These are phyloP conservation scores for Muscina levida DNA, from an alignment of 2,888 invertebrate species.

Conservation along the genomic window DNA sequence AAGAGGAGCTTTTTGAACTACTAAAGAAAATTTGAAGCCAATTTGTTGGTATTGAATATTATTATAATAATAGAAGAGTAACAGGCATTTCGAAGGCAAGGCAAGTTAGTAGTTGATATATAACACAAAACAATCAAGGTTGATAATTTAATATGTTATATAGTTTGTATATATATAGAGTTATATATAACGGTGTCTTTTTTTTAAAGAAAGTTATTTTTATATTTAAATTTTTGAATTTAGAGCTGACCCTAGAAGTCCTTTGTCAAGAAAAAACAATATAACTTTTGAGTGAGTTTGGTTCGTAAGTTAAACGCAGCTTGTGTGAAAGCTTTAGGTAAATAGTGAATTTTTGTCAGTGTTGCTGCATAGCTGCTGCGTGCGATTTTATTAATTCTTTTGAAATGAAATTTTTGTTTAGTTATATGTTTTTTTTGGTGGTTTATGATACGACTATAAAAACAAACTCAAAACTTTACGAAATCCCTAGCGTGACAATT, in stretches of 20 bases:
- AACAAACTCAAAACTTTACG: slow-evolving; percentile 21
- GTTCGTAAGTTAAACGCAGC: slow-evolving; percentile 54
- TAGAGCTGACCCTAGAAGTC: slow-evolving; percentile 19
- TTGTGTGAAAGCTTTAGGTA: slow-evolving; percentile 50
- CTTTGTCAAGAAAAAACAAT: not conserved
- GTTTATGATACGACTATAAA: slow-evolving; percentile 16
- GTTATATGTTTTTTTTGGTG: slow-evolving; percentile 7
- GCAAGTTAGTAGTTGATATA: slow-evolving; percentile 4
- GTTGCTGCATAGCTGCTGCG: slow-evolving; percentile 57
- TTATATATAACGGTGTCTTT: slow-evolving; percentile 1
- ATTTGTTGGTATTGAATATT: slow-evolving; percentile 28
- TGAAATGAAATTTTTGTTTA: slow-evolving; percentile 11
- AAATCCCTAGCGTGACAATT: slow-evolving; percentile 19
- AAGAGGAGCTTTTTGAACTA: slow-evolving; percentile 36
- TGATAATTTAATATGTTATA: not conserved
- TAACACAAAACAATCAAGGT: slow-evolving; percentile 33
- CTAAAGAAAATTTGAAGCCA: slow-evolving; percentile 43
- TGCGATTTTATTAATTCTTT: slow-evolving; percentile 36
- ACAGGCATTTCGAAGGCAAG: slow-evolving; percentile 50
- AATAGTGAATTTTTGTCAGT: slow-evolving; percentile 34
- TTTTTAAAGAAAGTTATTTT: slow-evolving; percentile 20
- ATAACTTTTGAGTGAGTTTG: slow-evolving; percentile 6
- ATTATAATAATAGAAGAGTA: slow-evolving; percentile 37
- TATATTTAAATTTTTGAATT: slow-evolving; percentile 29
- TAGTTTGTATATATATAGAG: slow-evolving; percentile 7